Base-by-base conservation (phyloP, 2,113 vertebrate genomes). In the Origma solitaria region DNA sequence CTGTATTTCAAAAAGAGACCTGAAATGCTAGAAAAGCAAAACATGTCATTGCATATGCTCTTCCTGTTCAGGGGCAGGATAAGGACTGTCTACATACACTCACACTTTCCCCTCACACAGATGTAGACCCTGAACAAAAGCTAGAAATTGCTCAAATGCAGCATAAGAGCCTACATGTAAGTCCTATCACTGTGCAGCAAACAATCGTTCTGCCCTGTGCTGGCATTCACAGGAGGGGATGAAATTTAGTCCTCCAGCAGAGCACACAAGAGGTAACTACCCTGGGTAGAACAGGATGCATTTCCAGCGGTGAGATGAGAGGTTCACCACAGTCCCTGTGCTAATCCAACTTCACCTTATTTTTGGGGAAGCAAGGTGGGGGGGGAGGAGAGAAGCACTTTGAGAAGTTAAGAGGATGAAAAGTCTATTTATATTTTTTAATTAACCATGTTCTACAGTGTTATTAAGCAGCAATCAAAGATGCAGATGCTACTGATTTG, bases 401-500 rank as follows among this genome's bases (percentile, higher is more conserved):
- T 16, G 69, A 22, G 21, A 61, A 96, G 95, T 94, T 94, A 97
- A 96, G 95, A 96, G 93, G 95, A 91, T 97, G 94, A 94, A 94
- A 95, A 97, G 95, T 92, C 98, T 98, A 98, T 98, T 98, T 98
- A 98, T 98, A 97, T 94, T 92, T 97, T 97, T 98, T 97, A 98
- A 98, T 98, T 98, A 98, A 97, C 96, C 95, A 93, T 8, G 77
- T 97, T 98, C 97, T 96, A 95, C 94, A 94, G 94, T 96, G 97
- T 96, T 97, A 97, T 97, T 97, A 97, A 96, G 97, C 95, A 94
- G 98, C 96, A 98, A 97, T 98, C 98, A 98, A 95, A 95, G 95
- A 97, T 95, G 98, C 96, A 98, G 97, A 98, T 96, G 58, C 96
- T 64, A 95, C 95, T 96, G 97, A 98, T 97, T 97, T 98, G 98